These are phyloP conservation scores for Bubalus kerabau DNA, from an alignment of 2,113 vertebrate genomes.

Conservation along the genomic window DNA sequence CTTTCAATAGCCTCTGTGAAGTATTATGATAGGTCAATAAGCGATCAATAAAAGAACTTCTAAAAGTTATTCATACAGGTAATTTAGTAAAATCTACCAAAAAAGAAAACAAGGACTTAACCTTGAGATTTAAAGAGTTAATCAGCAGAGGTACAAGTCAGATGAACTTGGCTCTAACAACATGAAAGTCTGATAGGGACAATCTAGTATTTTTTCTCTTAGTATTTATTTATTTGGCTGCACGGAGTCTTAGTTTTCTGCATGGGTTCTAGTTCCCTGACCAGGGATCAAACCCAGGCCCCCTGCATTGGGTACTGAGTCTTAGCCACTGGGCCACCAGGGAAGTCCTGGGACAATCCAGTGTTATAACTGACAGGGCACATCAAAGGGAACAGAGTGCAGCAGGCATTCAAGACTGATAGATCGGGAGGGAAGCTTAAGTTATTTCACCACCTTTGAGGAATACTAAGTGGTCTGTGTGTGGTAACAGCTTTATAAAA, in stretches of 20 bases:
- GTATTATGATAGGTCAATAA: not conserved
- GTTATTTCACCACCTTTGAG: not conserved
- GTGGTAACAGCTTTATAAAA: not conserved
- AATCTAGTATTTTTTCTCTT: not conserved
- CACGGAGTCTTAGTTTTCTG: not conserved
- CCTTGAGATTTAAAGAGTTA: not conserved
- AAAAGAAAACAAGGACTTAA: not conserved
- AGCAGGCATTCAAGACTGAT: not conserved
- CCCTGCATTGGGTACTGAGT: not conserved
- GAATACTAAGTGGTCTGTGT: not conserved
- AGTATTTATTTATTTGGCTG: not conserved
- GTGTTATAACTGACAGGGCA: not conserved
- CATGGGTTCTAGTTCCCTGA: not conserved
- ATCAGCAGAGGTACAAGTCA: not conserved
- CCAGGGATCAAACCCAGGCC: not conserved
- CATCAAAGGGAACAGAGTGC: not conserved
- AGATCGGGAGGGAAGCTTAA: not conserved
- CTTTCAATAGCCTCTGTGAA: not conserved
- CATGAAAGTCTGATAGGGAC: not conserved
- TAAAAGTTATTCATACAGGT: not conserved
- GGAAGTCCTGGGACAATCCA: not conserved
- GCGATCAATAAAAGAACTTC: not conserved
- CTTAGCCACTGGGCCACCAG: not conserved
- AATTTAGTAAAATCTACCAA: not conserved
- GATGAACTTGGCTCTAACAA: not conserved